Conservation (phyloP, 1,140 invertebrate species). For the Adelges cooleyi region DNA sequence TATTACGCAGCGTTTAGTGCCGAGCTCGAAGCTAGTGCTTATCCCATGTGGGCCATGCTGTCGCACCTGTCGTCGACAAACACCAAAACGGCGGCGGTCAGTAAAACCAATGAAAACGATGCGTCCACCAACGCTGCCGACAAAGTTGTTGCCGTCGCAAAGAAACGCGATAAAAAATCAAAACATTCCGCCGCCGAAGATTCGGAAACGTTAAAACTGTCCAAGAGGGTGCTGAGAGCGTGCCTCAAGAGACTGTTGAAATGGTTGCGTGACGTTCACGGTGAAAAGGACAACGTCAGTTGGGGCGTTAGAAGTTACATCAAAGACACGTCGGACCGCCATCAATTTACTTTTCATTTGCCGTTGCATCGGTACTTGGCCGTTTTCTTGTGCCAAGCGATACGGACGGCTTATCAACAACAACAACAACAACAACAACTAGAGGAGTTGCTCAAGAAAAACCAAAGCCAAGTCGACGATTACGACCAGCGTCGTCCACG, state of each 20-base stretch:
- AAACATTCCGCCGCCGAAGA: too few relatives aligned
- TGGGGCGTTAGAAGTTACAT: conserved; percentile 42
- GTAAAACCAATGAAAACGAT: conserved; percentile 30
- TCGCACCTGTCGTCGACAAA: conserved; percentile 66
- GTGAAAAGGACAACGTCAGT: conserved; percentile 42
- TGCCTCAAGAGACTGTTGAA: conserved; percentile 64
- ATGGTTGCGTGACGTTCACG: conserved; percentile 72
- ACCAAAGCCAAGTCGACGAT: conserved; percentile 33
- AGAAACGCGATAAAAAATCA: too few relatives aligned
- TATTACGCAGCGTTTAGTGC: conserved; percentile 96
- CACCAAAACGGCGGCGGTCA: conserved; percentile 41
- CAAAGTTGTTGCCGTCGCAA: too few relatives aligned
- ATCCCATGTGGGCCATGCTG: conserved; percentile 93
- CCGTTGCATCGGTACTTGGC: conserved; percentile 90
- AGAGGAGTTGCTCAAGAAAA: conserved; percentile 64
- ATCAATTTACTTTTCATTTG: conserved; percentile 87
- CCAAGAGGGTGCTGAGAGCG: conserved; percentile 58
- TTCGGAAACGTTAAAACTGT: conserved; percentile 39
- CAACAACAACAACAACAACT: too few relatives aligned
- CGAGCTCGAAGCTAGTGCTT: conserved; percentile 88
- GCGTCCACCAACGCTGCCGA: too few relatives aligned
- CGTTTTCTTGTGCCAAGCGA: conserved; percentile 80
- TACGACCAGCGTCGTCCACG: too few relatives aligned
- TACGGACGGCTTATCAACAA: conserved; percentile 44
- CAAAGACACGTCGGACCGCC: conserved; percentile 44